Conservation (phyloP, 2,888 invertebrate genomes). For the Acholoe squamosa region DNA sequence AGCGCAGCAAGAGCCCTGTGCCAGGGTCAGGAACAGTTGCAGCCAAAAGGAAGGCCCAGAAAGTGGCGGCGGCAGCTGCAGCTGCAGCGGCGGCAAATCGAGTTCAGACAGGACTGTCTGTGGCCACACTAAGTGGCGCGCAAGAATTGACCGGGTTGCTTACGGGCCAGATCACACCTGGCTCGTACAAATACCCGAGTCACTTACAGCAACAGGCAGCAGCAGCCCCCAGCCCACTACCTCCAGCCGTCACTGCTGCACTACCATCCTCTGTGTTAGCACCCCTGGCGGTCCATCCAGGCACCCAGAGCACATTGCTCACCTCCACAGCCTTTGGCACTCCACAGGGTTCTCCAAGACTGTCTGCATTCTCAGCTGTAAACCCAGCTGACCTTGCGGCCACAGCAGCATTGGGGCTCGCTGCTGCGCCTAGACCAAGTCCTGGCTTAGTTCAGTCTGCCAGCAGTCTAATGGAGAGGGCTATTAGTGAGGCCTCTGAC, state of each 20-base stretch:
- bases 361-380: conserved; percentile 49
- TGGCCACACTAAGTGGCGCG: conserved; percentile 47
- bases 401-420: neutral
- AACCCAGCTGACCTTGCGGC: conserved; percentile 18
- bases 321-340: neutral
- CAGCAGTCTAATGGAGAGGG: conserved; percentile 34
- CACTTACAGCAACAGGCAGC: conserved; percentile 48
- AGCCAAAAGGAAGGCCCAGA: conserved; percentile 52
- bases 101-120: neutral
- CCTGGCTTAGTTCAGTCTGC: conserved; percentile 1
- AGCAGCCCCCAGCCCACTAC: neutral
- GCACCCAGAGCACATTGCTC: neutral
- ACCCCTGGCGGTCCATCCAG: neutral
- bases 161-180: conserved; percentile 63
- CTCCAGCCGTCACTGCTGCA: neutral
- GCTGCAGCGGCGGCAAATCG: neutral
- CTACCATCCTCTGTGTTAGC: neutral
- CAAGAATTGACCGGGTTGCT: conserved; percentile 63
- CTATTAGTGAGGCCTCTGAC: conserved; percentile 26
- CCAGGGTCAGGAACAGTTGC: conserved; percentile 56
- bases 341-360: conserved; percentile 15
- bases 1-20: conserved; percentile 53
- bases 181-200: conserved; percentile 62
- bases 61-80: conserved; percentile 31
- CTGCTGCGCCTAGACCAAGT: neutral